phyloP scores from a whole-genome alignment of 2,113 vertebrate genomes.

The Genyomyrus donnyi region DNA sequence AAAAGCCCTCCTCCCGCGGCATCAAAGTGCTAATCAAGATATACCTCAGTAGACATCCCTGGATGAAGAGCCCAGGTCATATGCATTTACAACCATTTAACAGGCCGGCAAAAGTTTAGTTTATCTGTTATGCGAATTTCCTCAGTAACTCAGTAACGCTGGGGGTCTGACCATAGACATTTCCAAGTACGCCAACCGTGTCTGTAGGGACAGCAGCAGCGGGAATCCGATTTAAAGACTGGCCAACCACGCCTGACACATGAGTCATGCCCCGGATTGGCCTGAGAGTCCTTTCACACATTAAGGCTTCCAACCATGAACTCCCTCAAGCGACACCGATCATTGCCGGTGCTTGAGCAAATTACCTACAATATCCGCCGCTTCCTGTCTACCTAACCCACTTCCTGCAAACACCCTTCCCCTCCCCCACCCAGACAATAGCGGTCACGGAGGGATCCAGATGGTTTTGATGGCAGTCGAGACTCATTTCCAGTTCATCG shows the following conservation, averaged over 20 bases:
- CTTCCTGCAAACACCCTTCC: background rate
- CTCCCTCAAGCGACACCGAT: background rate
- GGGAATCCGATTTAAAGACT: background rate
- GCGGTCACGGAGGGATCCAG: background rate
- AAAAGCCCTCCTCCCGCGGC: background rate
- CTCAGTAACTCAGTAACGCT: background rate
- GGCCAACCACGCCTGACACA: background rate
- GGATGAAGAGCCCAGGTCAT: background rate
- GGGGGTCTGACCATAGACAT: background rate
- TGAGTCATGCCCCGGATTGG: conserved; percentile 1
- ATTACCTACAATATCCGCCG: background rate
- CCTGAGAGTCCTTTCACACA: background rate
- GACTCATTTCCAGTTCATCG: background rate
- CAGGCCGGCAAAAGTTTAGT: background rate
- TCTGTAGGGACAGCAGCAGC: background rate
- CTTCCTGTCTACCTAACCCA: background rate
- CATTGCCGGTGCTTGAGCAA: background rate
- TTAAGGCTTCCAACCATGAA: background rate
- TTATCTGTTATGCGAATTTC: background rate
- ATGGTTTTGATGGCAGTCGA: background rate
- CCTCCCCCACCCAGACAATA: background rate
- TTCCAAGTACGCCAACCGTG: background rate
- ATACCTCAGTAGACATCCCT: background rate
- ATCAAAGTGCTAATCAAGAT: background rate
- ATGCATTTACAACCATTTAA: background rate